A percentile compares a stretch with the other conserved stretches of the same genome.
These are phyloP conservation scores for Drosophila pectinifera DNA, from an alignment of 1,140 invertebrate genomes.

Conservation along the genomic window DNA sequence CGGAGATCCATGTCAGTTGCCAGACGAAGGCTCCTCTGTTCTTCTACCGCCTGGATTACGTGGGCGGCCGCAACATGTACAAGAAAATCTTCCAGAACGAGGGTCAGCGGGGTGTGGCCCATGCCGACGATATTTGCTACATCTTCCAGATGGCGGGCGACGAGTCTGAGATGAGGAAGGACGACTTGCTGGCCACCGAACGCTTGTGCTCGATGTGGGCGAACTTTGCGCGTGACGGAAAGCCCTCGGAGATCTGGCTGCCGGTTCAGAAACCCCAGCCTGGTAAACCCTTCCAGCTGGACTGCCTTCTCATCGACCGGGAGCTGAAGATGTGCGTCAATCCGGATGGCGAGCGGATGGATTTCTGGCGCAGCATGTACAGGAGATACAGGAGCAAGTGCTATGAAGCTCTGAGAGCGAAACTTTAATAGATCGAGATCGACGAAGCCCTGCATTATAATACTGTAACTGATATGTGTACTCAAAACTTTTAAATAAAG, in stretches of 20 bases:
- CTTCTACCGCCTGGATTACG: conserved; percentile 86
- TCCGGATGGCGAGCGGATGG: conserved; percentile 81
- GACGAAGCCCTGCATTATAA: no score
- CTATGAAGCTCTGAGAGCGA: conserved; percentile 54
- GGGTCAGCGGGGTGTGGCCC: conserved; percentile 86
- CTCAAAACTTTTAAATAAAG: not conserved
- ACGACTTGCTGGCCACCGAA: conserved; percentile 85
- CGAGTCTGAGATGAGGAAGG: conserved; percentile 84
- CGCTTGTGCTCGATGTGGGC: conserved; percentile 87
- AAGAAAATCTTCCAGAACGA: conserved; percentile 82
- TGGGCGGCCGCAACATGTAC: conserved; percentile 86
- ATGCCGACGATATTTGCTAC: conserved; percentile 87
- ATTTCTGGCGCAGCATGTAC: conserved; percentile 84
- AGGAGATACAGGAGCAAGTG: conserved; percentile 50
- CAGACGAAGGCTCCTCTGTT: conserved; percentile 68
- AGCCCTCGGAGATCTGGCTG: conserved; percentile 73
- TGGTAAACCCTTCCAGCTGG: conserved; percentile 50
- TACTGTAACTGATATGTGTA: not conserved
- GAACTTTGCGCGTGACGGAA: conserved; percentile 87
- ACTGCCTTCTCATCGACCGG: conserved; percentile 76
- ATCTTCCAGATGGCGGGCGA: conserved; percentile 87
- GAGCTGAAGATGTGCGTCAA: conserved; percentile 65
- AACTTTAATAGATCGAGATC: conserved; percentile 41
- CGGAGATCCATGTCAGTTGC: conserved; percentile 61
- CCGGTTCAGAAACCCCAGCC: conserved; percentile 45